Evolutionary conservation across 2,113 vertebrate species (phyloP).

Genomic region (Prolemur simus): DNA sequence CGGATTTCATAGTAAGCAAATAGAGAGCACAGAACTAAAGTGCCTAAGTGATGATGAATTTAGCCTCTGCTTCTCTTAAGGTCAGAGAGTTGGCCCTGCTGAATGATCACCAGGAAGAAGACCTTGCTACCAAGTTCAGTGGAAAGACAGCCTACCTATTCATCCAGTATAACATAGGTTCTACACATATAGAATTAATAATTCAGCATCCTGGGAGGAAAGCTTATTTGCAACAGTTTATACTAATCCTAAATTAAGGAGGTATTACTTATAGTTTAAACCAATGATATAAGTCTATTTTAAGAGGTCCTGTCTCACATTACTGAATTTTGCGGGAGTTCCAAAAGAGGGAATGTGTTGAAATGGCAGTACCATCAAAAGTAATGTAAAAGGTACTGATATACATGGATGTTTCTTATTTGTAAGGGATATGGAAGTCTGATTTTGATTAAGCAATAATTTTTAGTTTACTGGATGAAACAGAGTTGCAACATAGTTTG

Average conservation of each 20-base stretch:
- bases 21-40: neutral
- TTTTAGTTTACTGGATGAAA: constrained; percentile 83
- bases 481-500: constrained; percentile 78
- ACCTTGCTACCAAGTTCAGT: neutral
- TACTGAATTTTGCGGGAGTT: neutral
- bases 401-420: neutral
- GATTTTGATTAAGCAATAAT: constrained; percentile 75
- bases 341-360: neutral
- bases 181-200: neutral
- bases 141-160: neutral
- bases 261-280: neutral
- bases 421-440: neutral
- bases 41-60: neutral
- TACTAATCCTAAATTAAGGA: neutral
- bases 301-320: neutral
- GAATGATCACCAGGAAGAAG: neutral
- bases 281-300: neutral
- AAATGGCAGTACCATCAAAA: neutral
- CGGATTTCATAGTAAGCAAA: neutral
- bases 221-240: neutral
- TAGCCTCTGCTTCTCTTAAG: neutral
- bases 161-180: no score
- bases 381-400: neutral
- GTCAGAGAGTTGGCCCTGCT: neutral
- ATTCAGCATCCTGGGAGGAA: neutral